These are phyloP conservation scores for Dolomedes plantarius DNA, from an alignment of 2,888 invertebrate species.

Conservation along the genomic window DNA sequence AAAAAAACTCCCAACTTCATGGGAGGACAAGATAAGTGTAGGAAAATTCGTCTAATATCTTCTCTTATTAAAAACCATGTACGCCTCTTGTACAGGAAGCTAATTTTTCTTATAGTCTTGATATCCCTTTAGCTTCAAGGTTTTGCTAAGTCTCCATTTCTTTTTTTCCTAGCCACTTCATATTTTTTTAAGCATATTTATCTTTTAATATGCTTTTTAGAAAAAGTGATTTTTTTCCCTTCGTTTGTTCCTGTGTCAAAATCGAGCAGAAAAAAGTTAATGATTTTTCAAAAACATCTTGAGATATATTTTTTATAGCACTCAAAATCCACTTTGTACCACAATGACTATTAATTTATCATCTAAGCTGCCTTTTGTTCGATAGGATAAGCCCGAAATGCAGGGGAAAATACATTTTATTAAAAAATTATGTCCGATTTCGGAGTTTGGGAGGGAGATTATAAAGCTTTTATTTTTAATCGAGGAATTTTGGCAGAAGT, in stretches of 20 bases:
- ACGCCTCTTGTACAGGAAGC: not conserved
- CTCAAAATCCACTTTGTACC: not conserved
- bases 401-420: no score
- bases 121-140: not conserved
- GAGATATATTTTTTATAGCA: not conserved
- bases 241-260: not conserved
- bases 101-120: not conserved
- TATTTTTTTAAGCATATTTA: not conserved
- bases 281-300: not conserved
- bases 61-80: not conserved
- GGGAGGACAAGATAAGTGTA: not conserved
- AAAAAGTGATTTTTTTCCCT: no score
- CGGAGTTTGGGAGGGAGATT: no score
- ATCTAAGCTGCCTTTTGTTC: not conserved
- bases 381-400: no score
- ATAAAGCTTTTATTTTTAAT: no score
- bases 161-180: no score
- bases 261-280: not conserved
- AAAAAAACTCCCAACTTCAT: not conserved
- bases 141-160: no score
- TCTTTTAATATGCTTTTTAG: not conserved
- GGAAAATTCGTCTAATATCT: not conserved
- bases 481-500: no score
- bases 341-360: not conserved
- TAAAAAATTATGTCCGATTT: no score